Evolutionary conservation across 2,888 invertebrate genomes (phyloP), one percentile per base, ranked within the genome.

Genomic region (Trachelus tabidus): DNA sequence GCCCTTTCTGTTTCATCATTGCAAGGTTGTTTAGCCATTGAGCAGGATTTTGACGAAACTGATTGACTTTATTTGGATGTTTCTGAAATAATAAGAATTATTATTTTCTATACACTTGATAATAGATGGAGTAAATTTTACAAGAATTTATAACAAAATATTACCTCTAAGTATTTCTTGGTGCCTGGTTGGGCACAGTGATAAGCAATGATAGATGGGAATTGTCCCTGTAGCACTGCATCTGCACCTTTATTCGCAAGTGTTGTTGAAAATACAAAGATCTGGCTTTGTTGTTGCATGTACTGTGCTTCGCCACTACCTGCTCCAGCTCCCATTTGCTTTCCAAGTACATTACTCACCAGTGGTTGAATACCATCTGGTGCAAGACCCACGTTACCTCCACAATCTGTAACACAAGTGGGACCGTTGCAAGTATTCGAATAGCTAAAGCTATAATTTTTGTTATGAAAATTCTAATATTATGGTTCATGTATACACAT

Each of bases 251-350:
- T 96, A 92, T 99, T 99, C 4, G 98, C 99, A 92, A 98, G 93
- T 87, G 95, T 93, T 12, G 99, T 98, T 34, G 98, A 97, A 93
- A 99, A 99, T 85, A 99, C 98, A 94, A 98, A 99, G 91, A 99
- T 98, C 92, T 98, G 98, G 92, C 97, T 98, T 92, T 98, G 98
- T 92, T 99, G 98, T 93, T 98, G 97, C 96, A 96, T 96, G 88
- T 96, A 96, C 89, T 95, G 95, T 83, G 96, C 96, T 93, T 97
- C 97, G 94, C 96, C 96, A 82, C 96, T 95, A 83, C 95, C 94
- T 35, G 93, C 92, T 89, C 96, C 95, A 84, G 95, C 95, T 76
- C 92, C 92, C 84, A 93, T 93, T 85, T 96, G 96, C 90, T 96
- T 96, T 90, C 94, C 95, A 87, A 96, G 95, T 80, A 96, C 95